Evolutionary conservation across 2,797 vertebrate species (phyloP), one percentile per base, ranked within the genome.

Genomic region (Propithecus deckenii): DNA sequence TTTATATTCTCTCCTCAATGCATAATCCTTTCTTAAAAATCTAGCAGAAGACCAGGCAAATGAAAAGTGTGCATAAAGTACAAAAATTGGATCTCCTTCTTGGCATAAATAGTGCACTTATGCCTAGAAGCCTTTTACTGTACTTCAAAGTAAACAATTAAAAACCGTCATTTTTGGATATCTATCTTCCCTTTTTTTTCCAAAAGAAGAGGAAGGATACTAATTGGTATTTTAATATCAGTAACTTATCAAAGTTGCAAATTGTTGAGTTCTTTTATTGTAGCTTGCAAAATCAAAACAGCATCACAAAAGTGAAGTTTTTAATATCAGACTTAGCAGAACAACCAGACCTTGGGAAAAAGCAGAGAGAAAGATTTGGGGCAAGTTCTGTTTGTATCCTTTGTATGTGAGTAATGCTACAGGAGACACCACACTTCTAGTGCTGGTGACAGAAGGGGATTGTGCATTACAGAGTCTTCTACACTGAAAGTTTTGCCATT

Each of bases 21-120:
- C 59, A 89, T 59, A 96, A 80, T 59, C 4, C 13, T 86, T 25
- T 94, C 52, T 61, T 92, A 43, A 94, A 87, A 92, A 32, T 63
- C 43, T 61, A 57, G 43, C 17, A 86, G 85, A 94, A 71, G 38
- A 30, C 7, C 55, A 76, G 13, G 23, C n/a, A 74, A 43, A 74
- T 79, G 13, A 28, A 71, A 95, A 97, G 50, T 69, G 46, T 72
- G 12, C 9, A 43, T 13, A 41, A 18, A 14, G 18, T 23, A 67
- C 3, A 88, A 67, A 75, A 83, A 69, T 25, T 69, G 25, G 48
- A 48, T 48, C 48, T 74, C 25, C 30, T 94, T 52, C 75, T 89
- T 18, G 43, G 30, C 59, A 78, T 18, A 30, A 43, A 67, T 12
- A 41, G 15, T 52, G 11, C 18, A 25, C 52, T 55, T 69, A 57